Evolutionary conservation across 2,888 invertebrate species (phyloP), one percentile per base, ranked within the genome.

Genomic region (Pachymerium ferrugineum): DNA sequence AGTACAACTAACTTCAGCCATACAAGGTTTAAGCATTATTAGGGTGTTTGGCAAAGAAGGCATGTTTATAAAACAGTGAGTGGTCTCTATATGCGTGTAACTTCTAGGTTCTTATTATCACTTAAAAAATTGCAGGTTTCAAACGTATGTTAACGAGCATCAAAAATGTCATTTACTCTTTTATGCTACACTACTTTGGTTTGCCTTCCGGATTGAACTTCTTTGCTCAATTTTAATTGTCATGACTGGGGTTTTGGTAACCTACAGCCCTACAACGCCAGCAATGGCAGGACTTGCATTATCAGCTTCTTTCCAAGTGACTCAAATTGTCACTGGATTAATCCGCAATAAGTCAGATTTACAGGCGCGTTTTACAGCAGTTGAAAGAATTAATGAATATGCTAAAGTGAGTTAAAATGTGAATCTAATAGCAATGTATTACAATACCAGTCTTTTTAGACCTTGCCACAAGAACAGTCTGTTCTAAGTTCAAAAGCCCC

Each of bases 211-310:
- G 10, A 81, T 85, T 78, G 84, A 85, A 75, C 75, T 82, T 22
- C 74, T 81, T 35, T 80, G 81, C 14, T 77, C 80, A 16, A n/a
- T 81, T 14, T 81, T 84, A 38, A 83, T 84, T 0, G 80, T 83
- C 38, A 77, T 81, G 6, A 83, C 84, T 10, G 82, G 84, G n/a
- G 76, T 84, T 5, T 79, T 84, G 38, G 83, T 85, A 47, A 82
- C 86, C n/a, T 76, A 83, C 22, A 80, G 83, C 0, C 79, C 79
- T 47, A 79, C 80, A 54, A 80, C 81, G 1, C 83, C 86, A 2
- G 84, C 86, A 1, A 80, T 84, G 75, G 85, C 86, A 62, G 87
- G 86, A 25, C 82, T 87, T 77, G 86, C 85, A 1, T 80, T 87
- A 33, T 83, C 85, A 0, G 85, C 84, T 76, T 83, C 86, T 29